Evolutionary conservation across 2,888 invertebrate species (phyloP), one percentile per base, ranked within the genome.

Genomic region (Laspeyria flexula): DNA sequence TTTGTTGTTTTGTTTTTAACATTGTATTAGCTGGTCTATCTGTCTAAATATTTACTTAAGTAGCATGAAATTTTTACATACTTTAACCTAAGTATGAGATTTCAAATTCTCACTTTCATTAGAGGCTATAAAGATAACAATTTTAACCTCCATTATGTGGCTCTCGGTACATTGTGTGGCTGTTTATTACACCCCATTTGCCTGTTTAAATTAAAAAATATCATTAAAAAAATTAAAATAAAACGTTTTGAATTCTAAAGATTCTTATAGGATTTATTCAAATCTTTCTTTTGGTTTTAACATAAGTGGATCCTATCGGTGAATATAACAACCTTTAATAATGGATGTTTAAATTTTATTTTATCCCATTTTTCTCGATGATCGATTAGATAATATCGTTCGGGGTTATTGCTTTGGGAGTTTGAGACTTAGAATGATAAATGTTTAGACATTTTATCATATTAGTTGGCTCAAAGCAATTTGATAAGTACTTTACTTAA

Each of bases 341-440:
- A 79, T 79, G 78, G 73, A 67, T 75, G 75, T 76, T 75, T 71
- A 70, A 79, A 74, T 79, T 75, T 71, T 71, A 71, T 72, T 75
- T 78, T 73, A 75, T 73, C 66, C 66, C 51, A 66, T 76, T 76
- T 77, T 66, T 65, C 58, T 60, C 63, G 50, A 73, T 77, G 79
- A 80, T 80, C 75, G 78, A 78, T 83, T 73, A 66, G 52, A 48
- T 43, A 54, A 40, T 38, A 29, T 37, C 31, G 21, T 35, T 51
- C 23, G 11, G 12, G 29, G 38, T 48, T 44, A 54, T 54, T 44
- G 39, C 49, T 23, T n/a, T 47, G 45, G 42, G 35, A 54, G 51
- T 52, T 31, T 3, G 7, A 31, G 27, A 43, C 18, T n/a, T 29
- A 23, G 27, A 45, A 40, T 29, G 10, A 31, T 47, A 49, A 58